phyloP scores from a whole-genome alignment of 2,113 vertebrate genomes.

The Aspiorhynchus laticeps region DNA sequence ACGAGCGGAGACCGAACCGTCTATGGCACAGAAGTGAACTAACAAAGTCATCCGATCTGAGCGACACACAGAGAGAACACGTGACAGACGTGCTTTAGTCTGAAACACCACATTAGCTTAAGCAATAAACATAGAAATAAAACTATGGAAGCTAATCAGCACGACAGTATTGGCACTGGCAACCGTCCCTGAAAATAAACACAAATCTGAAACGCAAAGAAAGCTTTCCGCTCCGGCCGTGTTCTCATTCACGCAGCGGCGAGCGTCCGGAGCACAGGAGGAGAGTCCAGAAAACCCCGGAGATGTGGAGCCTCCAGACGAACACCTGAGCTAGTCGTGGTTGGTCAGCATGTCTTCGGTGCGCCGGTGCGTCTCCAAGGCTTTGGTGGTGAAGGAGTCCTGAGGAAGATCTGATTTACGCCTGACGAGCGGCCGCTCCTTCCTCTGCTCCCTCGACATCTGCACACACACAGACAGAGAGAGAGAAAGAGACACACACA shows the following conservation, averaged over 20 bases:
- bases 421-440: constrained; percentile 88
- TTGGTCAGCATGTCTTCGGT: constrained; percentile 87
- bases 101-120: constrained; percentile 46
- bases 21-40: constrained; percentile 40
- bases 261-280: neutral
- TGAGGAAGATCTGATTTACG: constrained; percentile 97
- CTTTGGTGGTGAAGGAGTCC: constrained; percentile 98
- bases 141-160: constrained; percentile 52
- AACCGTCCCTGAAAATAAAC: constrained; percentile 56
- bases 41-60: constrained; percentile 16
- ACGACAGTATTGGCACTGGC: constrained; percentile 74
- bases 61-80: neutral
- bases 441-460: constrained; percentile 89
- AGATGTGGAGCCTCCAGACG: neutral
- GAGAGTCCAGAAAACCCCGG: neutral
- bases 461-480: constrained; percentile 57
- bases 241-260: neutral
- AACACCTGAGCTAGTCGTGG: constrained; percentile 83
- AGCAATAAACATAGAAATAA: constrained; percentile 50
- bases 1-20: constrained; percentile 63
- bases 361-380: constrained; percentile 96
- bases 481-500: neutral
- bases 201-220: neutral
- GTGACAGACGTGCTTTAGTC: neutral
- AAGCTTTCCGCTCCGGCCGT: neutral